These are phyloP conservation scores for Ceuthmochares aereus DNA, from an alignment of 2,113 vertebrate genomes.

Conservation along the genomic window DNA sequence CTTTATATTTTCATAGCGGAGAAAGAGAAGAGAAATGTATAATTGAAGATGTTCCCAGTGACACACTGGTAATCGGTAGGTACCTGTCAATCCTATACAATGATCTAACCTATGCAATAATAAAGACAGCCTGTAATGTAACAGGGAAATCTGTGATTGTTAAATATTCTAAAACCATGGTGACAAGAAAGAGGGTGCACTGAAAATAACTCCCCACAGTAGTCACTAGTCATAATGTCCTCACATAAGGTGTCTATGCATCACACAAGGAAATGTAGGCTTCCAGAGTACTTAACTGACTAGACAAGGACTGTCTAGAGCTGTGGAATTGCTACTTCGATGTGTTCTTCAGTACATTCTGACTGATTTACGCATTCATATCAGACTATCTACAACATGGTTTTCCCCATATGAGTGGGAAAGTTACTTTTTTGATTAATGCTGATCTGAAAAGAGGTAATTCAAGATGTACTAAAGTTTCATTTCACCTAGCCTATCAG, in stretches of 20 bases:
- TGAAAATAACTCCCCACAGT: neutral
- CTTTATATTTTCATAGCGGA: slow-evolving; percentile 89
- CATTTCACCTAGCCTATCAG: neutral
- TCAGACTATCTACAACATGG: neutral
- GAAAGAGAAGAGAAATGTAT: slow-evolving; percentile 90
- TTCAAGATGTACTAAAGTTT: neutral
- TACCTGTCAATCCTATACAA: neutral
- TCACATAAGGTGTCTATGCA: neutral
- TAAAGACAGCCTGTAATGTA: neutral
- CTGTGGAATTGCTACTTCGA: neutral
- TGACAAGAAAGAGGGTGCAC: neutral
- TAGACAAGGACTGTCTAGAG: too few relatives aligned
- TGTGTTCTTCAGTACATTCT: neutral
- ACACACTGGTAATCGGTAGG: slow-evolving; percentile 86
- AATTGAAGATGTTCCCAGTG: slow-evolving; percentile 88
- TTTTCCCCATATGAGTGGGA: neutral
- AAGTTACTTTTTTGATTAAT: neutral
- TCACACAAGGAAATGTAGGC: neutral
- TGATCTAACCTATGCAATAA: neutral
- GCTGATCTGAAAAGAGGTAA: neutral
- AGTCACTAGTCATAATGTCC: neutral
- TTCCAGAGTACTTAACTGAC: neutral
- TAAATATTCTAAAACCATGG: neutral
- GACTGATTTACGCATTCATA: neutral
- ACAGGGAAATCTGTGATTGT: neutral